phyloP scores from a whole-genome alignment of 2,888 invertebrate species.

The Euclidia mi region DNA sequence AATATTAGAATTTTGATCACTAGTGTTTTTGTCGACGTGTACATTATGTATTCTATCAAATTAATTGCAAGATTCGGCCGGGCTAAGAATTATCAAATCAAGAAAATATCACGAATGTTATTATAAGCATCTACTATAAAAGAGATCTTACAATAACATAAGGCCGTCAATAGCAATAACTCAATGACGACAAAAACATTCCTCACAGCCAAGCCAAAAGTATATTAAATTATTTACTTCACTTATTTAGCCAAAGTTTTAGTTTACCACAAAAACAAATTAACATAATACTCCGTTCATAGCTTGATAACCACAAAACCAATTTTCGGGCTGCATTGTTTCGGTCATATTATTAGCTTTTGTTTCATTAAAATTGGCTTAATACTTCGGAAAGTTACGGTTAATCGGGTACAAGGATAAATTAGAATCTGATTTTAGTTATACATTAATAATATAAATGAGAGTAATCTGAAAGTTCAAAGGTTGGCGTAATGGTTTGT shows the following conservation, averaged over 20 bases:
- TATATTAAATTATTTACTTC: no score
- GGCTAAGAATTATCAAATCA: no score
- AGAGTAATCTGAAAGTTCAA: background rate
- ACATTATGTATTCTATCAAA: no score
- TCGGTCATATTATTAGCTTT: conserved; percentile 24
- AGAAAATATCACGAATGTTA: no score
- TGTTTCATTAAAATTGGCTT: conserved; percentile 37
- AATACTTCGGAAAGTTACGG: conserved; percentile 21
- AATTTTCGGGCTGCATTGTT: conserved; percentile 47
- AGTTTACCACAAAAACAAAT: conserved; percentile 15
- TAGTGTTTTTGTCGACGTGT: no score
- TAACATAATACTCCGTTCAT: conserved; percentile 18
- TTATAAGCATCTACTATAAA: no score
- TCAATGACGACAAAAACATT: no score
- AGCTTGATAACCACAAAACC: conserved; percentile 21
- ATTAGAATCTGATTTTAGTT: conserved; percentile 9
- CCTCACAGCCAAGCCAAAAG: no score
- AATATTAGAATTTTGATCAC: no score
- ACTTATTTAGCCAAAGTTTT: background rate
- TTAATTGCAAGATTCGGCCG: no score
- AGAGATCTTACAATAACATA: no score
- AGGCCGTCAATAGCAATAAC: no score
- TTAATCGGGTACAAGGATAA: conserved; percentile 6
- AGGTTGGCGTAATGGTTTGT: background rate
- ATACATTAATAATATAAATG: conserved; percentile 1